A percentile compares a stretch with the other conserved stretches of the same genome.
phyloP scores from a whole-genome alignment of 2,888 invertebrate genomes.

The Amphipoea lucens region DNA sequence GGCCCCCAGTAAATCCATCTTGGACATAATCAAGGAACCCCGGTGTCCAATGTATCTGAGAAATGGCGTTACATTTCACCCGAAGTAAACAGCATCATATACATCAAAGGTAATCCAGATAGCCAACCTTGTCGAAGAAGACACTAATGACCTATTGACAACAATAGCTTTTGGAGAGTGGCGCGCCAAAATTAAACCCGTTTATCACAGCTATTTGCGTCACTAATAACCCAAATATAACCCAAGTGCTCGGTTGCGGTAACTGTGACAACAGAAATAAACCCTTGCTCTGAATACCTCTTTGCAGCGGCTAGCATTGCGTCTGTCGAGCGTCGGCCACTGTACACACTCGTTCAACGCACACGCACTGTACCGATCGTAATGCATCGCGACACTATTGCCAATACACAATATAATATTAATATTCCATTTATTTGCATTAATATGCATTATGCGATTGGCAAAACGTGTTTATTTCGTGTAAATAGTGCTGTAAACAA shows the following conservation, averaged over 20 bases:
- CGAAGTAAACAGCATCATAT: conserved; percentile 53
- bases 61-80: conserved; percentile 39
- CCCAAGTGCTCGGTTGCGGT: conserved; percentile 76
- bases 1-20: conserved; percentile 38
- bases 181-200: conserved; percentile 84
- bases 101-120: conserved; percentile 62
- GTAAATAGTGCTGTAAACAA: conserved; percentile 53
- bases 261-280: conserved; percentile 88
- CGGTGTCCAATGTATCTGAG: conserved; percentile 38
- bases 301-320: conserved; percentile 73
- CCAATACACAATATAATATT: conserved; percentile 6
- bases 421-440: conserved; percentile 32
- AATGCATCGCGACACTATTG: conserved; percentile 13
- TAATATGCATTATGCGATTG: conserved; percentile 30
- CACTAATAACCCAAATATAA: conserved; percentile 88
- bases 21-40: conserved; percentile 28
- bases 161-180: conserved; percentile 81
- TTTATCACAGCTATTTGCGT: conserved; percentile 88
- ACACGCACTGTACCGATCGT: conserved; percentile 19
- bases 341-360: conserved; percentile 27
- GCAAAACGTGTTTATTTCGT: conserved; percentile 43
- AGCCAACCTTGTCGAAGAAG: conserved; percentile 60
- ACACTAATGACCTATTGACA: conserved; percentile 78
- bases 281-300: conserved; percentile 86
- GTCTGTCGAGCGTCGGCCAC: conserved; percentile 77